These are phyloP conservation scores for Akabosia matsudoensis DNA, from an alignment of 1,140 invertebrate species.

Conservation along the genomic window DNA sequence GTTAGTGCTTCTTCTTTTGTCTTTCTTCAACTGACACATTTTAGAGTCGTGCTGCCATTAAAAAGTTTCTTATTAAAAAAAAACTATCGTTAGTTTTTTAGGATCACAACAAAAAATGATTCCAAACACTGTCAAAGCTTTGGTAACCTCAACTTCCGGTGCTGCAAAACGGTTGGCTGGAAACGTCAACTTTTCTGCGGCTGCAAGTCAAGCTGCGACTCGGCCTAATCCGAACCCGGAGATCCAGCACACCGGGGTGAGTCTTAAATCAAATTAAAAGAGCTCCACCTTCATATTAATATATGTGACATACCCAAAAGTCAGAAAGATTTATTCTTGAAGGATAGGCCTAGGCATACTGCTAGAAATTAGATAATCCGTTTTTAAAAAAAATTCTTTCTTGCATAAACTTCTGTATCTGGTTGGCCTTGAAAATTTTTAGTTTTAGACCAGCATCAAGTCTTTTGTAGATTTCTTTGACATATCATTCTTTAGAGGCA, in stretches of 20 bases:
- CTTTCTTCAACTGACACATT: too few relatives aligned
- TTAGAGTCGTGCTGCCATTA: too few relatives aligned
- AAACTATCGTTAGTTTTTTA: too few relatives aligned
- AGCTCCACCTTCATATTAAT: neutral
- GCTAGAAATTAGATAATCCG: too few relatives aligned
- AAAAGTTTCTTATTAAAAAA: too few relatives aligned
- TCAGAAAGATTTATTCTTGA: too few relatives aligned
- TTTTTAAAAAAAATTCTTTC: conserved; percentile 15
- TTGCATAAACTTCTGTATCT: neutral
- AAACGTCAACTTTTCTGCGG: conserved; percentile 41
- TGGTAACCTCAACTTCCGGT: neutral
- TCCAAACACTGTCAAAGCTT: conserved; percentile 10
- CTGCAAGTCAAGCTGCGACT: conserved; percentile 32
- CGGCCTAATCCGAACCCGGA: conserved; percentile 49
- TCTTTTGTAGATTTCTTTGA: conserved; percentile 15
- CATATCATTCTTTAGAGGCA: too few relatives aligned
- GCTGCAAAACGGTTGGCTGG: conserved; percentile 4
- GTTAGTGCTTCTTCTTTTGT: too few relatives aligned
- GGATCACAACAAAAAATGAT: too few relatives aligned
- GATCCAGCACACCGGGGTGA: conserved; percentile 50
- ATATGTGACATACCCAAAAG: too few relatives aligned
- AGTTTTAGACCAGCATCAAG: neutral
- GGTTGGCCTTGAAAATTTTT: neutral
- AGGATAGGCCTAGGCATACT: too few relatives aligned
- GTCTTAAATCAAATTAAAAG: neutral